Base-by-base conservation (phyloP, 2,888 invertebrate genomes). In the Xestoiulus laeticollis region DNA sequence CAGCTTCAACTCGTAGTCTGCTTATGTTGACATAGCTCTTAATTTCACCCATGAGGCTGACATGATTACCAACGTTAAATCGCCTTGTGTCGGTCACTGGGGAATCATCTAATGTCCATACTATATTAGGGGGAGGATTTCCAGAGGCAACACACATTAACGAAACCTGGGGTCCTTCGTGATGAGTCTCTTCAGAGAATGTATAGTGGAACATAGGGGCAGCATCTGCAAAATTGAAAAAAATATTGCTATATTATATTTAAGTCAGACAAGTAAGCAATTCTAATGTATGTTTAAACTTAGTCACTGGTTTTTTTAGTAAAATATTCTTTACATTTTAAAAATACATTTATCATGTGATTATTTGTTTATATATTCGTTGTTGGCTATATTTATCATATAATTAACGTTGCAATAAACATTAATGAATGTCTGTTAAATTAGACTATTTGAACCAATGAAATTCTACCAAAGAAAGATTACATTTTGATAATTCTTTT, bases 121-220 rank as follows among this genome's bases (percentile, higher is more conserved):
- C 95, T 92, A 98, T 97, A 92, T 96, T 96, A 4, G 98, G 98
- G 87, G 96, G 96, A 10, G 98, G 98, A 92, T 97, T 98, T 87
- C 98, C 98, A 91, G 96, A 96, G n/a, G 97, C 98, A 89, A 96
- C 96, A 93, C 98, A 98, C 92, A 97, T 97, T 90, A 98, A 94
- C 30, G 97, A 97, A 22, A 87, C 87, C 85, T 85, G 87, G 30
- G 87, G 87, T n/a, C 87, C 87, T 85, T 85, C 85, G 33, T 87
- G 32, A 59, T 85, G 82, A 59, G 87, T 87, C 59, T 87, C 85
- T 85, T 87, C 87, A 26, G 87, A 33, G 26, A 87, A 85, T n/a
- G 87, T 85, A 32, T 85, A 87, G n/a, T 87, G 87, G 38, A 87
- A 87, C 30, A 87, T 26, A 26, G 87, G 87, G 5, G 87, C 87